These are phyloP conservation scores for Sebastes kiyomatsui DNA, from an alignment of 2,797 vertebrate genomes.

Conservation along the genomic window DNA sequence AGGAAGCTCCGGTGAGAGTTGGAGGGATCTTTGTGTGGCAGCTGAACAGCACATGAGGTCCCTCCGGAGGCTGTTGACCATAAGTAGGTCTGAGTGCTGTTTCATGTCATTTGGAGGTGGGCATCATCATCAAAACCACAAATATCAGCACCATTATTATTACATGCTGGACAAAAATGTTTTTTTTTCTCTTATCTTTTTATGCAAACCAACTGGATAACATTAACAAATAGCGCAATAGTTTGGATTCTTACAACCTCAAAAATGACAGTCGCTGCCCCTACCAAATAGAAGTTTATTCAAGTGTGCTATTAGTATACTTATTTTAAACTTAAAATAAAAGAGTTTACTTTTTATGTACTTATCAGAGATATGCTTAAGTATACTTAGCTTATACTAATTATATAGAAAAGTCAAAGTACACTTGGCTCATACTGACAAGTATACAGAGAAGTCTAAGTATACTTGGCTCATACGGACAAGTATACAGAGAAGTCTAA, in stretches of 20 bases:
- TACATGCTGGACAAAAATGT: not conserved
- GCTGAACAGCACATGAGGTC: conserved; percentile 50
- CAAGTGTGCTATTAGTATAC: too few species aligned
- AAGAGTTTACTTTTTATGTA: too few species aligned
- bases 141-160: not conserved
- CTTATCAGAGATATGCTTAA: too few species aligned
- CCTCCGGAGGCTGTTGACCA: conserved; percentile 31
- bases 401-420: too few species aligned
- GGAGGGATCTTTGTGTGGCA: conserved; percentile 38
- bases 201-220: not conserved
- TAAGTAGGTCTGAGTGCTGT: conserved; percentile 61
- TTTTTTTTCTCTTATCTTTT: not conserved
- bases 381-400: too few species aligned
- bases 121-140: conserved; percentile 12
- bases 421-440: too few species aligned
- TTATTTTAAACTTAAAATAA: too few species aligned
- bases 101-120: conserved; percentile 45
- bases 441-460: too few species aligned
- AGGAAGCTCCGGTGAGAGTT: conserved; percentile 20
- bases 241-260: not conserved
- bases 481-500: too few species aligned
- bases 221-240: not conserved
- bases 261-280: not conserved
- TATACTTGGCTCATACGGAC: too few species aligned
- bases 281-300: too few species aligned